A percentile compares a stretch with the other conserved stretches of the same genome.
These are phyloP conservation scores for Tylochromis polylepis DNA, from an alignment of 2,113 vertebrate genomes.

Conservation along the genomic window DNA sequence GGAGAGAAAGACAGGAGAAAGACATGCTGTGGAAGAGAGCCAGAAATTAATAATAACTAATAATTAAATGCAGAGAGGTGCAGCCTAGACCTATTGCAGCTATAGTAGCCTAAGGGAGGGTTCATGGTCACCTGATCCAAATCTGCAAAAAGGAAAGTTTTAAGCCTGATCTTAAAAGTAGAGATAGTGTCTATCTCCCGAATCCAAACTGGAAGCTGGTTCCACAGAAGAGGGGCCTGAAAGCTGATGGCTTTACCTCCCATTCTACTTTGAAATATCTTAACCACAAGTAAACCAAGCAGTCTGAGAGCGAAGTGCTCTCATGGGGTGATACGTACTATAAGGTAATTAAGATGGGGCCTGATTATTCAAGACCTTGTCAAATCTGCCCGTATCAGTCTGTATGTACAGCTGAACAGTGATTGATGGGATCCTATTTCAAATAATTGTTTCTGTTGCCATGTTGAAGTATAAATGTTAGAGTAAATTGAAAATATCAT, in stretches of 20 bases:
- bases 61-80: accelerated
- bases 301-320: accelerated
- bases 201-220: neutral
- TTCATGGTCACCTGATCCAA: neutral
- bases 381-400: neutral
- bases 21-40: too few relatives aligned
- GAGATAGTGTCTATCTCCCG: neutral
- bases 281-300: neutral
- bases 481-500: neutral
- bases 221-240: neutral
- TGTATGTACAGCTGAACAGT: neutral
- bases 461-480: too few relatives aligned
- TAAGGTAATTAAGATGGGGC: neutral
- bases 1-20: too few relatives aligned
- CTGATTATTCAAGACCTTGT: neutral
- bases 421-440: neutral
- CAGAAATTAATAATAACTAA: too few relatives aligned
- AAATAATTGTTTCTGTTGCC: neutral
- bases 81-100: accelerated
- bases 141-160: neutral
- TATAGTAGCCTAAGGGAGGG: neutral
- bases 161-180: accelerated
- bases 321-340: neutral
- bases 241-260: neutral
- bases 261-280: neutral